Evolutionary conservation across 2,797 vertebrate genomes (phyloP), one percentile per base, ranked within the genome.

Genomic region (Dallia pectoralis): DNA sequence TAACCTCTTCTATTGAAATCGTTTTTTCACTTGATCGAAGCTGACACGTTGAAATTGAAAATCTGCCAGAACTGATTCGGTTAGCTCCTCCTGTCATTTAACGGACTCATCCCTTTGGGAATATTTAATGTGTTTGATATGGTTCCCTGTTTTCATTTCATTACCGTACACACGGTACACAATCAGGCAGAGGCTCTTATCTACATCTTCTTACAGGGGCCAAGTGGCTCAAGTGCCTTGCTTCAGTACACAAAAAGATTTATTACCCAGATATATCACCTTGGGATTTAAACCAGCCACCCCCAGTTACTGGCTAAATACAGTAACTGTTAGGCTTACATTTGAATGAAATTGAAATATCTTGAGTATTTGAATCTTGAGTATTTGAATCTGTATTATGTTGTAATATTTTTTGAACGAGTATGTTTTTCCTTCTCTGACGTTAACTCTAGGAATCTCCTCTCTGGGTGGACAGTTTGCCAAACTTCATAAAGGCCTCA

Each of bases 401-500:
- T n/a, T n/a, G n/a, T n/a, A n/a, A n/a, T n/a, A n/a, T n/a, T n/a
- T n/a, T n/a, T n/a, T n/a, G n/a, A n/a, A n/a, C n/a, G n/a, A n/a
- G n/a, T n/a, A 4, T 29, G 14, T 29, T 25, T 18, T 62, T 30
- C 27, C 22, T 40, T 48, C 0, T 53, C 66, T 22, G 49, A 51
- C 75, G 63, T 29, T 59, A 36, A 63, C 65, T 87, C 70, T 80
- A 98, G 97, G 97, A 86, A 91, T 98, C 40, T 94, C 94, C 75
- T 96, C 94, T 33, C 86, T 99, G 85, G 96, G 96, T 87, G 89
- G 93, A 85, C 97, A 97, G 83, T 97, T 98, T 72, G 96, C 96
- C 92, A 98, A 98, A 94, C 95, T 97, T 84, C 93, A 91, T 51
- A 94, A 93, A 83, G 97, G 96, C 82, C 89, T 98, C 81, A 97